These are phyloP conservation scores for Meganola albula DNA, from an alignment of 2,888 invertebrate species.

Conservation along the genomic window DNA sequence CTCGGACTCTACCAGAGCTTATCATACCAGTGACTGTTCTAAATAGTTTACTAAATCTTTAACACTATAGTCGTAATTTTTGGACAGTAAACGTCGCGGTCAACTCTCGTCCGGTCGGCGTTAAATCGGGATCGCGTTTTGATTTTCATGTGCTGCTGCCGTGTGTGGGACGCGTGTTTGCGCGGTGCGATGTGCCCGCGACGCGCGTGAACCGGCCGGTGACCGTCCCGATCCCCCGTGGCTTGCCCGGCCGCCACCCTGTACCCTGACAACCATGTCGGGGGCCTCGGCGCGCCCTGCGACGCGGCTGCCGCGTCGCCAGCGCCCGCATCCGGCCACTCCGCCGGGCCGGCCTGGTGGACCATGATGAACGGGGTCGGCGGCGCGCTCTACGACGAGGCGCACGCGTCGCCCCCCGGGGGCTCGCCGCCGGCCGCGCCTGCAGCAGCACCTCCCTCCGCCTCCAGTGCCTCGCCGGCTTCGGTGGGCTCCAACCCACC, in stretches of 20 bases:
- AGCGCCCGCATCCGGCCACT: slow-evolving; percentile 89
- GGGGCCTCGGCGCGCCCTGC: slow-evolving; percentile 82
- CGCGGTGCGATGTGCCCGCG: slow-evolving; percentile 75
- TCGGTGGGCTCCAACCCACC: slow-evolving; percentile 83
- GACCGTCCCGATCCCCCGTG: slow-evolving; percentile 80
- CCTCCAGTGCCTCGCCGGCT: slow-evolving; percentile 76
- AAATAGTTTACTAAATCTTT: slow-evolving; percentile 27
- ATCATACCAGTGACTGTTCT: slow-evolving; percentile 59
- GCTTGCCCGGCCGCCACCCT: slow-evolving; percentile 89
- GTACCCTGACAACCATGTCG: slow-evolving; percentile 87
- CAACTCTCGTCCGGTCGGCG: slow-evolving; percentile 57
- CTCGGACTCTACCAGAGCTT: slow-evolving; percentile 39
- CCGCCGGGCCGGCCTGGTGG: slow-evolving; percentile 91
- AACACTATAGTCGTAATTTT: slow-evolving; percentile 26
- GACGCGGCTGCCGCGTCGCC: slow-evolving; percentile 83
- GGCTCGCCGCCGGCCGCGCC: slow-evolving; percentile 82
- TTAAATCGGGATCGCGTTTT: slow-evolving; percentile 76
- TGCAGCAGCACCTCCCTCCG: slow-evolving; percentile 80
- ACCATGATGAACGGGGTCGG: slow-evolving; percentile 88
- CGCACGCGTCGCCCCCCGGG: slow-evolving; percentile 78
- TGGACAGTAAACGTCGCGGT: slow-evolving; percentile 46
- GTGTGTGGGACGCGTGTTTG: slow-evolving; percentile 68
- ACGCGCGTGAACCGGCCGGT: slow-evolving; percentile 71
- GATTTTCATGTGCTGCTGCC: slow-evolving; percentile 73
- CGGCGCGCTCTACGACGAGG: slow-evolving; percentile 87